phyloP scores from a whole-genome alignment of 2,888 invertebrate species.

The Erebia palarica region DNA sequence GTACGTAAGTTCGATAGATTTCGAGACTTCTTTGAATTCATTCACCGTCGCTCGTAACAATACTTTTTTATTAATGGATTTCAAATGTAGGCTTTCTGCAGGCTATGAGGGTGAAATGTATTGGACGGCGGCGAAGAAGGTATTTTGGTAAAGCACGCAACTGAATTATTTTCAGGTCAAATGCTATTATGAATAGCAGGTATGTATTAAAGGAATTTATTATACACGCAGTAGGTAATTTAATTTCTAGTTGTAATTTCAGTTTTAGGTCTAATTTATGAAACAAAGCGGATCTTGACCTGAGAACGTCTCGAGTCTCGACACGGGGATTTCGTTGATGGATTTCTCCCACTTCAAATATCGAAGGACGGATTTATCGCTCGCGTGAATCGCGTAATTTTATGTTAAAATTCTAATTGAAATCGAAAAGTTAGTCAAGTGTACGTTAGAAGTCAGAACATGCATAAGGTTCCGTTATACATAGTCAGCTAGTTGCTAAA shows the following conservation, averaged over 20 bases:
- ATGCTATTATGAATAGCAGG: background rate
- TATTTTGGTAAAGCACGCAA: constrained; percentile 11
- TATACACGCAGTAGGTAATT: background rate
- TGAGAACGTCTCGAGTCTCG: background rate
- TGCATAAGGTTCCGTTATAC: too few species aligned
- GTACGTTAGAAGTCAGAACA: too few species aligned
- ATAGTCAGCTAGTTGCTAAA: too few species aligned
- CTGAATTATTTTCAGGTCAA: background rate
- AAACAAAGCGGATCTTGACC: constrained; percentile 6
- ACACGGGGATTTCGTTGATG: constrained; percentile 2
- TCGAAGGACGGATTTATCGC: constrained; percentile 10
- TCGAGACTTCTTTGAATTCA: background rate
- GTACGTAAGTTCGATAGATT: background rate
- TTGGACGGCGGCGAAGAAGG: background rate
- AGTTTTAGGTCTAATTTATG: background rate
- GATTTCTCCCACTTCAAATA: constrained; percentile 12
- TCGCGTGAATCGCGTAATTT: background rate
- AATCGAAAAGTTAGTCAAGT: background rate
- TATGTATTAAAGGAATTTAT: background rate
- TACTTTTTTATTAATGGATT: constrained; percentile 9
- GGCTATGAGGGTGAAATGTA: background rate
- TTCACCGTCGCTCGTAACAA: background rate
- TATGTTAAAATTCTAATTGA: background rate
- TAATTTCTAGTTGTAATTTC: background rate
- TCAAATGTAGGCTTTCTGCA: background rate